Evolutionary conservation across 92 coral and sea anemone species (phyloP).

Genomic region (Porites lobata): DNA sequence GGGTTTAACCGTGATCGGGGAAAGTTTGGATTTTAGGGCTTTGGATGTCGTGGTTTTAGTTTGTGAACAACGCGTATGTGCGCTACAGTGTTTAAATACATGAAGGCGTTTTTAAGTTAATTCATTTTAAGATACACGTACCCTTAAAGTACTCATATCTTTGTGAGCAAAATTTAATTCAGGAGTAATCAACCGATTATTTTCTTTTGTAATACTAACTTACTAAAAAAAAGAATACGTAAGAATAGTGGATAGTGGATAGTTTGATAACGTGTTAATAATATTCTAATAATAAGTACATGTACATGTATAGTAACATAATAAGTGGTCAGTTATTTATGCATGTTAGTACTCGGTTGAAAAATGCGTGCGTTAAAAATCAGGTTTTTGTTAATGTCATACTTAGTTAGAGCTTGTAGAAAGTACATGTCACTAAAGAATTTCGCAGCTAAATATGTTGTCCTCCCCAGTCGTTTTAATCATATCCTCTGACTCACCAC

Average conservation of each 20-base stretch:
- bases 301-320: too few species aligned
- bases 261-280: too few species aligned
- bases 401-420: not conserved
- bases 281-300: too few species aligned
- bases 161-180: not conserved
- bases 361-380: too few species aligned
- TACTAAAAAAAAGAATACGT: not conserved
- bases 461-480: not conserved
- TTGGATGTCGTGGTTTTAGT: not conserved
- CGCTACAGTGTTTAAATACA: not conserved
- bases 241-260: too few species aligned
- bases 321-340: too few species aligned
- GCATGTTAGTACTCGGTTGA: too few species aligned
- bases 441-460: not conserved
- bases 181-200: not conserved
- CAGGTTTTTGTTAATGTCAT: too few species aligned
- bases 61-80: too few species aligned
- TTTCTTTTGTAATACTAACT: not conserved
- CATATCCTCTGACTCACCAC: not conserved
- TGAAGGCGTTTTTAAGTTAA: not conserved
- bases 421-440: not conserved
- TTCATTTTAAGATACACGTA: not conserved
- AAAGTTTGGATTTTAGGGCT: conserved; percentile 74
- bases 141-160: too few species aligned
- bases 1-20: conserved; percentile 97